These are phyloP conservation scores for Chionoecetes opilio DNA, from an alignment of 1,140 invertebrate species.

Conservation along the genomic window DNA sequence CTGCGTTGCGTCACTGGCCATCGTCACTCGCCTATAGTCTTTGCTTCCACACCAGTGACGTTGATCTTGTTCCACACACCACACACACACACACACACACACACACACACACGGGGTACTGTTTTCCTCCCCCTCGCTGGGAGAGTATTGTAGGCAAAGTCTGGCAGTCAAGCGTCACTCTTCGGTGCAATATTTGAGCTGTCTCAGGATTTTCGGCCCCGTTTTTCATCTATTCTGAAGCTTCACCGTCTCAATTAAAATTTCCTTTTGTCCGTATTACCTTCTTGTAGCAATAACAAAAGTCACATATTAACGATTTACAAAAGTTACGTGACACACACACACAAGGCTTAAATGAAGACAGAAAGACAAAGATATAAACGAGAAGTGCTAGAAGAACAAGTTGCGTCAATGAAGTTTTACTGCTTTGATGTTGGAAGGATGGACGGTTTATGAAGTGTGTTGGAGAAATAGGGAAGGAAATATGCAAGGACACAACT, in stretches of 20 bases:
- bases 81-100: neutral
- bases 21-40: neutral
- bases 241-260: neutral
- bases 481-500: neutral
- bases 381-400: too few relatives aligned
- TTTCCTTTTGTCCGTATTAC: neutral
- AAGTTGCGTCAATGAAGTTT: too few relatives aligned
- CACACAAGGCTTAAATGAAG: too few relatives aligned
- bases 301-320: too few relatives aligned
- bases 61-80: neutral
- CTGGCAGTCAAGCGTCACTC: slow-evolving; percentile 13
- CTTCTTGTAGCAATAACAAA: neutral
- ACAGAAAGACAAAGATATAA: too few relatives aligned
- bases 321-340: too few relatives aligned
- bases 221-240: neutral
- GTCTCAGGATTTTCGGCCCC: too few relatives aligned
- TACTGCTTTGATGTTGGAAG: too few relatives aligned
- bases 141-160: slow-evolving; percentile 19
- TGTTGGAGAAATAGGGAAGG: too few relatives aligned
- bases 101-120: neutral
- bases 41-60: neutral
- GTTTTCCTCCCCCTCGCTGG: slow-evolving; percentile 9
- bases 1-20: neutral
- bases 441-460: too few relatives aligned
- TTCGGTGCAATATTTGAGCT: neutral